phyloP scores from a whole-genome alignment of 92 coral and sea anemone genomes.

The Chrysogorgia sp. region DNA sequence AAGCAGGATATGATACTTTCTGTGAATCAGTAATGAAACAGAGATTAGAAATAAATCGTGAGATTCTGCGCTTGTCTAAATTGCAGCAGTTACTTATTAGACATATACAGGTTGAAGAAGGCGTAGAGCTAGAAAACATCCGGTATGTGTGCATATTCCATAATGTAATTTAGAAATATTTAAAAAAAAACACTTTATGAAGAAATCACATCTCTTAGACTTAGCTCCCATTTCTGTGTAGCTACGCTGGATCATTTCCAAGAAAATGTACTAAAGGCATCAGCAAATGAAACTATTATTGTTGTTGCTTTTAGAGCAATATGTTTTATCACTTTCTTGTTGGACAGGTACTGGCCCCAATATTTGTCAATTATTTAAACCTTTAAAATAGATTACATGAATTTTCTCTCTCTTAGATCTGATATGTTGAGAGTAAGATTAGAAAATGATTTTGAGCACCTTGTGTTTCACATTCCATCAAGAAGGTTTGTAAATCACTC shows the following conservation, averaged over 20 bases:
- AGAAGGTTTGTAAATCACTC: slow-evolving; percentile 40
- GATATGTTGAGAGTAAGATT: slow-evolving; percentile 36
- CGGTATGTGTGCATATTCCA: slow-evolving; percentile 14
- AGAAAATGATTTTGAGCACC: slow-evolving; percentile 23
- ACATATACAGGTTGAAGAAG: slow-evolving; percentile 37
- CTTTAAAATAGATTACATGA: background rate
- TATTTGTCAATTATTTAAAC: background rate
- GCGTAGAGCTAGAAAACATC: slow-evolving; percentile 24
- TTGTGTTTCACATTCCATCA: slow-evolving; percentile 33
- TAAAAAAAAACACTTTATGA: background rate
- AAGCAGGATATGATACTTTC: slow-evolving; percentile 34
- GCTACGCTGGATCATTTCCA: too few relatives aligned
- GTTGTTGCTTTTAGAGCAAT: slow-evolving; percentile 9
- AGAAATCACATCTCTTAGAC: too few relatives aligned
- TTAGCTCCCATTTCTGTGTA: too few relatives aligned
- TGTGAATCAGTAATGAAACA: slow-evolving; percentile 26
- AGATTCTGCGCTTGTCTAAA: slow-evolving; percentile 27
- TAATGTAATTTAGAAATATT: background rate
- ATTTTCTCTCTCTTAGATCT: slow-evolving; percentile 20
- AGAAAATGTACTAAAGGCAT: background rate
- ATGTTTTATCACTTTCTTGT: background rate
- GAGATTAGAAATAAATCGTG: slow-evolving; percentile 21
- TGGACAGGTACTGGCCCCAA: slow-evolving; percentile 10
- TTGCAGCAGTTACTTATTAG: slow-evolving; percentile 37
- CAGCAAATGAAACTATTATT: slow-evolving; percentile 4